These are phyloP conservation scores for Tholera decimalis DNA, from an alignment of 2,888 invertebrate species.

Conservation along the genomic window DNA sequence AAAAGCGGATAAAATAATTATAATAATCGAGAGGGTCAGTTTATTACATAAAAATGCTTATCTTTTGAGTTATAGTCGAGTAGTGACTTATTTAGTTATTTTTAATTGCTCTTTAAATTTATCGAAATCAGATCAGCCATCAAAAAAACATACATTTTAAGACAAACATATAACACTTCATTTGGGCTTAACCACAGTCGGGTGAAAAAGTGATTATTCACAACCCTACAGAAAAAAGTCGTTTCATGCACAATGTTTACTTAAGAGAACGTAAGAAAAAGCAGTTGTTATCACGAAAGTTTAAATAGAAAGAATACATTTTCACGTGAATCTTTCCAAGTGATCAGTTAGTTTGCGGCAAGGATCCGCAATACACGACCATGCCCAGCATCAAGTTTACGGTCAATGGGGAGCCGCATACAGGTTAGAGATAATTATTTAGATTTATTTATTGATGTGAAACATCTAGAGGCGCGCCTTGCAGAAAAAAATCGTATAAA, in stretches of 20 bases:
- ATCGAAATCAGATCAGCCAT: too few species aligned
- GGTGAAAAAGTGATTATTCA: background rate
- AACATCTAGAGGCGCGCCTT: too few species aligned
- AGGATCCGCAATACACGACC: slow-evolving; percentile 31
- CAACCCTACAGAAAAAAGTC: slow-evolving; percentile 27
- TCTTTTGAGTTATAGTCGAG: too few species aligned
- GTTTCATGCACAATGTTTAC: slow-evolving; percentile 16
- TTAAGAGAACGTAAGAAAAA: background rate
- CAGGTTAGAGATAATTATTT: slow-evolving; percentile 43
- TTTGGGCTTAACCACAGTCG: too few species aligned
- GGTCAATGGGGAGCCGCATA: slow-evolving; percentile 53
- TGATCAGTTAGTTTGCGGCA: slow-evolving; percentile 27
- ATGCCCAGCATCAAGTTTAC: slow-evolving; percentile 58
- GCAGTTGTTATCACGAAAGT: background rate
- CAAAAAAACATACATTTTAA: too few species aligned
- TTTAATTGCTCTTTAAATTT: too few species aligned
- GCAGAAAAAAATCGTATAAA: too few species aligned
- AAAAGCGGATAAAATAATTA: too few species aligned
- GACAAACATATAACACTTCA: too few species aligned
- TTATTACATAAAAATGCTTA: too few species aligned
- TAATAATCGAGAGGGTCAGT: too few species aligned
- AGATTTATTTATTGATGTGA: background rate
- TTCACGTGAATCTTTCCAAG: background rate
- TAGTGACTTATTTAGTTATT: too few species aligned
- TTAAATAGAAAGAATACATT: slow-evolving; percentile 8